phyloP scores from a whole-genome alignment of 2,797 vertebrate species.

The Sebastes kiyomatsui region DNA sequence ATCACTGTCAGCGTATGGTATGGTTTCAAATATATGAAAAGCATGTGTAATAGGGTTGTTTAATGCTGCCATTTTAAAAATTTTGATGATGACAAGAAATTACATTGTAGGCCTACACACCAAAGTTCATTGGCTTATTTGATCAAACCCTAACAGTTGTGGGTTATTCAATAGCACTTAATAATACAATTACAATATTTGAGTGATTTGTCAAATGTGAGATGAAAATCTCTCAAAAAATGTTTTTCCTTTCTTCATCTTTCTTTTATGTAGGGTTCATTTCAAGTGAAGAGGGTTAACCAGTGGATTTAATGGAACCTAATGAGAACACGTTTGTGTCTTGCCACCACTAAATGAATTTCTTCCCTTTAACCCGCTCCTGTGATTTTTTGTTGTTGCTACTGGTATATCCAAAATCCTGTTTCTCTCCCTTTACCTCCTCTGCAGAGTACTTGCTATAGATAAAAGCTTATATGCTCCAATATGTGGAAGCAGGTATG shows the following conservation, averaged over 20 bases:
- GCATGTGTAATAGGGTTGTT: neutral
- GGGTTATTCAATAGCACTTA: neutral
- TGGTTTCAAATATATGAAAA: neutral
- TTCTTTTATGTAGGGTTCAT: neutral
- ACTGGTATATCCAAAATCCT: neutral
- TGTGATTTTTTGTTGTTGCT: neutral
- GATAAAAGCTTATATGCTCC: neutral
- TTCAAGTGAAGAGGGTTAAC: neutral
- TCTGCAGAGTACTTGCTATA: neutral
- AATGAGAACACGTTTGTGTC: neutral
- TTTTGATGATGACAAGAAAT: neutral
- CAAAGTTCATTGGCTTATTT: neutral
- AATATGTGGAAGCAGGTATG: neutral
- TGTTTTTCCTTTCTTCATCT: neutral
- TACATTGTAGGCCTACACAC: neutral
- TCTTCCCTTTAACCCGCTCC: neutral
- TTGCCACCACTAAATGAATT: neutral
- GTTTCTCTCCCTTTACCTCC: neutral
- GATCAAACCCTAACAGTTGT: neutral
- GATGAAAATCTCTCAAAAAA: neutral
- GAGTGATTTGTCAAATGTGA: neutral
- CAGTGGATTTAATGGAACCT: neutral
- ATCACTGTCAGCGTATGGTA: neutral
- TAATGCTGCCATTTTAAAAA: neutral
- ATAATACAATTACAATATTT: neutral